Evolutionary conservation across 2,797 vertebrate species (phyloP), one percentile per base, ranked within the genome.

Genomic region (Rhabdomys pumilio): DNA sequence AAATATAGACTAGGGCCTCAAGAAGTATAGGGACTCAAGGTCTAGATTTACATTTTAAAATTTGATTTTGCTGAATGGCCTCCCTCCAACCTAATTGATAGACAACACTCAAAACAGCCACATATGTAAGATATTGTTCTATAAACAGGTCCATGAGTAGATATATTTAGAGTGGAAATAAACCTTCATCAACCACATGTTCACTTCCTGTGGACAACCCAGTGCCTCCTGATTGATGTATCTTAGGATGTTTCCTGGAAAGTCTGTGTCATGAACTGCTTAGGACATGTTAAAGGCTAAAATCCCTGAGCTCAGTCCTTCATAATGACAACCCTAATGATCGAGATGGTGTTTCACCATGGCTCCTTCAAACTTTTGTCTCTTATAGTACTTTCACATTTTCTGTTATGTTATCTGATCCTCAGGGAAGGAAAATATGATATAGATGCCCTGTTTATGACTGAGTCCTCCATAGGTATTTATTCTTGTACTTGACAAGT

Each of bases 241-340:
- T 94, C 89, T 69, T 50, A 83, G 50, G 11, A 2, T 77, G 4
- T 92, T 96, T 89, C 55, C 85, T 79, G 22, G 19, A 86, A 6
- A 38, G 38, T 41, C 14, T 34, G 12, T 34, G 63, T 65, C 38
- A 76, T 73, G 94, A 76, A 80, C 67, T 44, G 88, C 41, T 13
- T 26, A 13, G n/a, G 24, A 0, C 2, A 77, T 67, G 15, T 61
- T 93, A 50, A 50, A 91, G 90, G 81, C 75, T n/a, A 75, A 75
- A 89, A 47, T 82, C 69, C 82, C 10, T 67, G 7, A n/a, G 11
- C 41, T 90, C 13, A 1, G 29, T 77, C 7, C 22, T 85, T 76
- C n/a, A 83, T 63, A 73, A 69, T 79, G 61, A 82, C 6, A 0
- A 12, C 65, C 17, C 47, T 83, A 22, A 38, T 2, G 22, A 15